Percentiles rank a stretch among this genome's conserved stretches.
phyloP scores from a whole-genome alignment of 2,797 vertebrate species.

The Chelmon rostratus region DNA sequence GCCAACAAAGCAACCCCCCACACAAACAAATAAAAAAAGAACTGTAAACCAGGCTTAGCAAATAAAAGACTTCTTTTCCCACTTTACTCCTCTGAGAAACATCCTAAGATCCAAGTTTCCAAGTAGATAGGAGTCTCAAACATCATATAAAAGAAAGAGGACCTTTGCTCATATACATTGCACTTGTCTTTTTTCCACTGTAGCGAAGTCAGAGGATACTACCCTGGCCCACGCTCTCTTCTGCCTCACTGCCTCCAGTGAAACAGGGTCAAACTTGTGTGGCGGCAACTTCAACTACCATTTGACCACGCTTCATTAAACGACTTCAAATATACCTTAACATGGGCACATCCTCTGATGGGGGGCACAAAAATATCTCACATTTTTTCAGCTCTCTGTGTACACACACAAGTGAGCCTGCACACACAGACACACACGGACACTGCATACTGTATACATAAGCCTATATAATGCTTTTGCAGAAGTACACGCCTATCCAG shows the following conservation, averaged over 20 bases:
- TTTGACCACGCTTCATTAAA: slow-evolving; percentile 87
- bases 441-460: slow-evolving; percentile 34
- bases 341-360: slow-evolving; percentile 71
- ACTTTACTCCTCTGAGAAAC: slow-evolving; percentile 10
- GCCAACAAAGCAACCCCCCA: slow-evolving; percentile 30
- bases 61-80: slow-evolving; percentile 5
- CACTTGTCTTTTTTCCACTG: slow-evolving; percentile 49
- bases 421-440: slow-evolving; percentile 23
- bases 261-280: slow-evolving; percentile 88
- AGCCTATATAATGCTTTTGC: slow-evolving; percentile 27
- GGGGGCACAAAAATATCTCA: slow-evolving; percentile 63
- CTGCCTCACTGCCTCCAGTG: slow-evolving; percentile 82
- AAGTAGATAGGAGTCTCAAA: slow-evolving; percentile 24
- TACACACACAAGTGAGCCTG: slow-evolving; percentile 41
- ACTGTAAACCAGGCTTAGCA: slow-evolving; percentile 1
- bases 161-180: slow-evolving; percentile 41
- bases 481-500: neutral
- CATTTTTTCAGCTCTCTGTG: slow-evolving; percentile 61
- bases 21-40: slow-evolving; percentile 39
- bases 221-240: slow-evolving; percentile 68
- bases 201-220: slow-evolving; percentile 82
- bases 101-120: slow-evolving; percentile 4
- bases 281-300: slow-evolving; percentile 81
- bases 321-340: slow-evolving; percentile 86
- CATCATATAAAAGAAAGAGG: slow-evolving; percentile 40